Percentiles rank a stretch among this genome's conserved stretches.
Conservation (phyloP, 1,140 invertebrate genomes). For the Papilio polytes region DNA sequence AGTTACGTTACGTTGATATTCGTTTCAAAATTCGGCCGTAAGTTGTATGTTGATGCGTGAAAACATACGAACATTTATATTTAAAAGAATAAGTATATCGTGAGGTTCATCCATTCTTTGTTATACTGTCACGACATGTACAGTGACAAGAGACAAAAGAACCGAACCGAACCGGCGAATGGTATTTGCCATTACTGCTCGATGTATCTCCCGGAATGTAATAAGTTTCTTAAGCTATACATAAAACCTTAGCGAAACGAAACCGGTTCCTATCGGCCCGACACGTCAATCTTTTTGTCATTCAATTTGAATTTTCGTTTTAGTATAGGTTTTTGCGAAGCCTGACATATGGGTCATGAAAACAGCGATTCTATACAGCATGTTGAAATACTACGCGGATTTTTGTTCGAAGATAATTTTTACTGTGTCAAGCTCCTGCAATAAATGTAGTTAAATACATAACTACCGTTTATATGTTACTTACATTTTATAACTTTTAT, state of each 20-base stretch:
- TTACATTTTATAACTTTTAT: too few species aligned
- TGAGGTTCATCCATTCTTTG: background rate
- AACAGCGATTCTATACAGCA: slow-evolving; percentile 33
- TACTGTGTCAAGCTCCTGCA: background rate
- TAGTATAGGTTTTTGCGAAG: slow-evolving; percentile 68
- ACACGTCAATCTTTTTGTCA: slow-evolving; percentile 80
- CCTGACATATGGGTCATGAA: slow-evolving; percentile 45
- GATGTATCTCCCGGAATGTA: slow-evolving; percentile 51
- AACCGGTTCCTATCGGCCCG: slow-evolving; percentile 68
- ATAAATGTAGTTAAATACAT: background rate
- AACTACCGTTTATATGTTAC: background rate
- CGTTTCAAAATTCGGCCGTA: too few species aligned
- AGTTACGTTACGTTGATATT: too few species aligned
- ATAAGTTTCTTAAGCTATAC: slow-evolving; percentile 68
- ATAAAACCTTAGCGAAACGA: slow-evolving; percentile 74
- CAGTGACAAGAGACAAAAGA: slow-evolving; percentile 26
- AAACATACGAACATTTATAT: background rate
- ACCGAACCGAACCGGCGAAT: background rate
- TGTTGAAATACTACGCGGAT: background rate
- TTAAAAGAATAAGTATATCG: slow-evolving; percentile 9
- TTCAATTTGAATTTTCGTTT: slow-evolving; percentile 80
- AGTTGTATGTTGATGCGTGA: background rate
- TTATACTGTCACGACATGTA: slow-evolving; percentile 14
- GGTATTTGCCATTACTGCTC: slow-evolving; percentile 34
- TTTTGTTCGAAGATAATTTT: background rate